Percentiles rank a stretch among this genome's conserved stretches.
Conservation (phyloP, 2,113 vertebrate species). For the Menura novaehollandiae region DNA sequence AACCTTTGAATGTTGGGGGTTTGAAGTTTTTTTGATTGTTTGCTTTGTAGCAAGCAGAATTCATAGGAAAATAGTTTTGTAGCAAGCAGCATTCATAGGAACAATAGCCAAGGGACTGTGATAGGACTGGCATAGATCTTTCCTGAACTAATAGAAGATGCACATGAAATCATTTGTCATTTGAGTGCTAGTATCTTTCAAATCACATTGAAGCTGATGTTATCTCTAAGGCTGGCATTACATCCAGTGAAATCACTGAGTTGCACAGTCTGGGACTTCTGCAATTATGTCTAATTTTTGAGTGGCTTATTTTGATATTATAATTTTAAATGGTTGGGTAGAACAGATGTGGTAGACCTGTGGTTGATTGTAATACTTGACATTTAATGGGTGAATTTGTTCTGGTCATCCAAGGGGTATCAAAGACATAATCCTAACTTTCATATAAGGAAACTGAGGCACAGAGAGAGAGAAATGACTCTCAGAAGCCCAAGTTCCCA, state of each 20-base stretch:
- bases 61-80: background rate
- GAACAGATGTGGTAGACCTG: background rate
- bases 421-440: background rate
- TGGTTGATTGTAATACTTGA: background rate
- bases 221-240: background rate
- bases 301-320: background rate
- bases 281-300: background rate
- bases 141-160: background rate
- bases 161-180: background rate
- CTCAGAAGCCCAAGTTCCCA: background rate
- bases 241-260: background rate
- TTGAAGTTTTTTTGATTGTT: background rate
- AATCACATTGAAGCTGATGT: background rate
- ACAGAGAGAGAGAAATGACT: background rate
- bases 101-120: background rate
- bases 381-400: background rate
- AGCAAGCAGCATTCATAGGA: background rate
- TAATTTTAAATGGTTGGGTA: conserved; percentile 1
- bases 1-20: background rate
- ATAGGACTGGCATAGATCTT: background rate
- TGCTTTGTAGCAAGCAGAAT: background rate
- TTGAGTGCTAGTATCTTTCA: background rate
- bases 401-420: background rate
- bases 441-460: background rate
- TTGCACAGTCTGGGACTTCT: background rate